Percentiles rank a stretch among this genome's conserved stretches.
These are phyloP conservation scores for Syngnathus scovelli DNA, from an alignment of 2,113 vertebrate genomes.

Conservation along the genomic window DNA sequence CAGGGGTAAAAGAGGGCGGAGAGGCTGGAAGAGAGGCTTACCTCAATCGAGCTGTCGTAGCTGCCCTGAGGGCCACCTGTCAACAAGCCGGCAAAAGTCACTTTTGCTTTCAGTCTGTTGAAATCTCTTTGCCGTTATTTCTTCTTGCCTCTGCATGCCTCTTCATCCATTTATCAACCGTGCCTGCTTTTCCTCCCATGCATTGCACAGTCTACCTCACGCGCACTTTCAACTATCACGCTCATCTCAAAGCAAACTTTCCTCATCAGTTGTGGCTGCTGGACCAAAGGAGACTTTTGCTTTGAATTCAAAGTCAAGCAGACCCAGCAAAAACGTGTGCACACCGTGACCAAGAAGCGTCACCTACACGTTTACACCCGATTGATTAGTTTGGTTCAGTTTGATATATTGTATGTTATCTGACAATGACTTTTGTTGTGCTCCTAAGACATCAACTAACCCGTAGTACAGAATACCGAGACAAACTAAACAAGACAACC, in stretches of 20 bases:
- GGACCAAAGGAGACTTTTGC: conserved; percentile 33
- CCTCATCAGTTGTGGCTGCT: conserved; percentile 39
- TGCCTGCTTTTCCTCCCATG: conserved; percentile 32
- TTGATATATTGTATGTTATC: background rate
- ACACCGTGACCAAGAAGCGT: background rate
- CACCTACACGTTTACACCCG: background rate
- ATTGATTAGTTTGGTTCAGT: background rate
- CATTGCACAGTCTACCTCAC: conserved; percentile 54
- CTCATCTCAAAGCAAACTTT: conserved; percentile 41
- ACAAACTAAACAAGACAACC: no score
- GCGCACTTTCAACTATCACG: conserved; percentile 35
- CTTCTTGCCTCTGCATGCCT: conserved; percentile 38
- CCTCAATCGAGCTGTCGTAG: conserved; percentile 62
- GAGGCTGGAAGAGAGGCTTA: conserved; percentile 39
- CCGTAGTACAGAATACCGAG: no score
- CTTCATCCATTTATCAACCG: conserved; percentile 43
- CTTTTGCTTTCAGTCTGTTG: conserved; percentile 50
- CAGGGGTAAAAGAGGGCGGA: conserved; percentile 3
- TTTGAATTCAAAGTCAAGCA: conserved; percentile 36
- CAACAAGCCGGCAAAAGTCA: conserved; percentile 58
- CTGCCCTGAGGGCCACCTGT: conserved; percentile 66
- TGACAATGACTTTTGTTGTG: background rate
- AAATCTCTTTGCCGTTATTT: conserved; percentile 48
- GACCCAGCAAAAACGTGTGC: background rate
- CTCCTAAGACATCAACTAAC: background rate